Evolutionary conservation across 1,140 invertebrate species (phyloP).

Genomic region (Bombus confusus): DNA sequence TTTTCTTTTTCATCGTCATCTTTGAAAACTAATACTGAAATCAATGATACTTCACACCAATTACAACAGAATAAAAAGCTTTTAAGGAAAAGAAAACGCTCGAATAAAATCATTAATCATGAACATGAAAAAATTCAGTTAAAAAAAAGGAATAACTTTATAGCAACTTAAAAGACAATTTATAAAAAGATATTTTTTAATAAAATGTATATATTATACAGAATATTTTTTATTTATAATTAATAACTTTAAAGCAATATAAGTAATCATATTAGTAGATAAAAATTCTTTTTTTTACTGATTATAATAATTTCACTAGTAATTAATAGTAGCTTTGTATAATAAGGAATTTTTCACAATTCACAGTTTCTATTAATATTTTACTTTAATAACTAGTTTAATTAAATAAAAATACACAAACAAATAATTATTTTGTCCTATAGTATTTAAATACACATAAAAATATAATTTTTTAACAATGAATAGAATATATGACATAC

Average conservation of each 20-base stretch:
- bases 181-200: slow-evolving; percentile 24
- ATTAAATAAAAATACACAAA: background rate
- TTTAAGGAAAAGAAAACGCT: slow-evolving; percentile 84
- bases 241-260: background rate
- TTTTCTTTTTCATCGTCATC: slow-evolving; percentile 45
- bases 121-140: slow-evolving; percentile 79
- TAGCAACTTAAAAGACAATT: slow-evolving; percentile 65
- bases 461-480: background rate
- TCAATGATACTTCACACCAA: slow-evolving; percentile 53
- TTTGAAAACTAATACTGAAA: slow-evolving; percentile 85
- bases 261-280: background rate
- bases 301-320: background rate
- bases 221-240: slow-evolving; percentile 32
- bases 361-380: background rate
- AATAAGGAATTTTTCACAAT: background rate
- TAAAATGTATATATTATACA: background rate
- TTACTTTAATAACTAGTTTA: background rate
- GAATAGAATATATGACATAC: background rate
- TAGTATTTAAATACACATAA: background rate
- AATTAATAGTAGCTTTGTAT: background rate
- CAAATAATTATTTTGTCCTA: background rate
- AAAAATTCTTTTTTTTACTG: background rate
- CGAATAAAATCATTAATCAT: slow-evolving; percentile 76
- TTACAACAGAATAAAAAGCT: slow-evolving; percentile 81
- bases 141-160: slow-evolving; percentile 72